Base-by-base conservation (phyloP, 2,113 vertebrate species). In the Neodontobutis hainanensis region DNA sequence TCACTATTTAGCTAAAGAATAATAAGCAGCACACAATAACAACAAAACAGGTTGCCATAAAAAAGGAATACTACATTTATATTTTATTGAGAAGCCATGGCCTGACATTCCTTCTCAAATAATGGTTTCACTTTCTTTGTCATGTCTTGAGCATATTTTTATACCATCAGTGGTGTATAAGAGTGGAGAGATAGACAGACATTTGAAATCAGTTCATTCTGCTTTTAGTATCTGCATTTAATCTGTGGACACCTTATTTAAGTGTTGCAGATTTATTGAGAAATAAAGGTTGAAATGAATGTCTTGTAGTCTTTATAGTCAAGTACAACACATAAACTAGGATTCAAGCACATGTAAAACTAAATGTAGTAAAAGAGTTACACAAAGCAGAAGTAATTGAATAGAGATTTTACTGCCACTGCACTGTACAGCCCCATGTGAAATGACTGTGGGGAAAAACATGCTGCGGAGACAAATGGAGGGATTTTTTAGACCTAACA, bases 401-500 rank as follows among this genome's bases (percentile, higher is more conserved):
- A 86, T 77, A 74, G 70, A 5, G 73, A 65, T 86, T 91, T 88
- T 85, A 90, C 64, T 74, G 77, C 74, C 76, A 43, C 80, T 85
- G 77, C 68, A 84, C 57, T 62, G 77, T 68, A 82, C 58, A 35
- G 34, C 62, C 35, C 48, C 52, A 44, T 78, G 56, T 57, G 59
- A 65, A 55, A 65, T 11, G 59, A 73, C 73, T 75, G 71, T 60
- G 4, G 66, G 60, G 65, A 57, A 70, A 59, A 64, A 16, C 70
- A 76, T 19, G 68, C 52, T 58, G 67, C 66, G 58, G 11, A 51
- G 48, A 72, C 11, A 68, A 68, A 78, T 42, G 5, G 48, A 61
- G 19, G 11, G 10, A 2, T 8, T 48, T 72, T 73, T 56, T 38
- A 75, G 51, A 51, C 61, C 43, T 32, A 50, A 60, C 68, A 61